Evolutionary conservation across 1,140 invertebrate genomes (phyloP).

Genomic region (Lamellibrachia luymesi): DNA sequence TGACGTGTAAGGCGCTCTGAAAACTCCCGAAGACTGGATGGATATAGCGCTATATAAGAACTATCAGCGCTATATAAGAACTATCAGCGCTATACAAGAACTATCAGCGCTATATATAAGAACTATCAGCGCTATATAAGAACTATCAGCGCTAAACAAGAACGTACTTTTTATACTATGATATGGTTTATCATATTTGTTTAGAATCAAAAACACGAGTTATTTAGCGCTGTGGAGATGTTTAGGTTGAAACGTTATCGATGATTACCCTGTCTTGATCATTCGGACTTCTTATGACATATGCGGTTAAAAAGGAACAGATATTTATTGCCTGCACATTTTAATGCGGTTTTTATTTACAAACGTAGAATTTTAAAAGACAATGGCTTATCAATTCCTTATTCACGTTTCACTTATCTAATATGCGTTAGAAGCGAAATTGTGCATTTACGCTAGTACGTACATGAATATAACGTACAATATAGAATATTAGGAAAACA

Average conservation of each 20-base stretch:
- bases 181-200: no score
- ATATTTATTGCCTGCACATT: not conserved
- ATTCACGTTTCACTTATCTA: not conserved
- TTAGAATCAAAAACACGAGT: no score
- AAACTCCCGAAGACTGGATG: no score
- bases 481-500: not conserved
- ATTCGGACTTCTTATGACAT: not conserved
- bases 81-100: no score
- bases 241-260: not conserved
- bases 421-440: not conserved
- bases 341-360: not conserved
- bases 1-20: no score
- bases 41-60: no score
- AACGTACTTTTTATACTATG: no score
- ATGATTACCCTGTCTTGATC: not conserved
- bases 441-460: not conserved
- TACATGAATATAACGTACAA: not conserved
- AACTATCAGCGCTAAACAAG: no score
- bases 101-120: no score
- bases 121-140: no score
- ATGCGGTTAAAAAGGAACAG: not conserved
- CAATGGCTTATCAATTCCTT: not conserved
- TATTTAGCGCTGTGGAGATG: not conserved
- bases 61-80: no score
- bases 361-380: not conserved